These are phyloP conservation scores for Acanthornis magna DNA, from an alignment of 2,797 vertebrate genomes.

Conservation along the genomic window DNA sequence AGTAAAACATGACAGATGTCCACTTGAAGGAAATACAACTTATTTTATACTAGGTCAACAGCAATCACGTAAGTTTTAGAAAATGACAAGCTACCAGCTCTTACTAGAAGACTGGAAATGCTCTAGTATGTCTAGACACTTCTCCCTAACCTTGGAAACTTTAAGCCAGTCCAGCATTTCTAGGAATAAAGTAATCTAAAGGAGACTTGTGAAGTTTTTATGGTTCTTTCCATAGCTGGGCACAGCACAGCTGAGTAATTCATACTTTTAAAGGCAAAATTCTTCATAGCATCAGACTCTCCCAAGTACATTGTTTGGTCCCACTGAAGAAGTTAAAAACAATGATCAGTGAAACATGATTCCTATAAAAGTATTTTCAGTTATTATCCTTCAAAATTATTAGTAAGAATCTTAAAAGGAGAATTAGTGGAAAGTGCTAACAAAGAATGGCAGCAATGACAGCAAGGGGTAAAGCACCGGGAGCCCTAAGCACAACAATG, in stretches of 20 bases:
- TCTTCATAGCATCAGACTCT: background rate
- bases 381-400: background rate
- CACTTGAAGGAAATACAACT: background rate
- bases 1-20: background rate
- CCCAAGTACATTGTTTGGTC: background rate
- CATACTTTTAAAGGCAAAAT: background rate
- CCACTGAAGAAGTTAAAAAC: background rate
- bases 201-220: background rate
- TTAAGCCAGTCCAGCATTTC: background rate
- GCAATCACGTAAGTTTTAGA: background rate
- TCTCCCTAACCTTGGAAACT: background rate
- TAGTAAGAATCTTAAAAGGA: background rate
- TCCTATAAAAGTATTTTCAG: background rate
- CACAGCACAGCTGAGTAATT: background rate
- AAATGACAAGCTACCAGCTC: background rate
- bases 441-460: background rate
- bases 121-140: background rate
- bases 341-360: background rate
- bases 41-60: background rate
- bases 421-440: background rate
- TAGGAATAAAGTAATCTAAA: background rate
- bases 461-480: background rate
- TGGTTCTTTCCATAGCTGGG: background rate
- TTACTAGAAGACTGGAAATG: background rate
- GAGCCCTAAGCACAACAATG: background rate